Evolutionary conservation across 2,888 invertebrate genomes (phyloP), one percentile per base, ranked within the genome.

Genomic region (Callimorpha dominula): DNA sequence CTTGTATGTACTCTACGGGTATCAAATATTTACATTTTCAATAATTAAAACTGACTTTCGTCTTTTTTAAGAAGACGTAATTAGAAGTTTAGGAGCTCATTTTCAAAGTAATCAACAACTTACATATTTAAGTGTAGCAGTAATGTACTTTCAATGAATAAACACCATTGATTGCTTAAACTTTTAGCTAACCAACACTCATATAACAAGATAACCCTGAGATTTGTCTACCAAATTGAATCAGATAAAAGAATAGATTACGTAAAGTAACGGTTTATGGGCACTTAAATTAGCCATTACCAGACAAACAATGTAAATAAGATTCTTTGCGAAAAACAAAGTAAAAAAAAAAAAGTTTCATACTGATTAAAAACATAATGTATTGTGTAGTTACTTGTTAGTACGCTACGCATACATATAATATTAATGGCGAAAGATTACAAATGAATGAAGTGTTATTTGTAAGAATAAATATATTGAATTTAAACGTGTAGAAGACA

Each of bases 271-370:
- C 49, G n/a, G 40, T 69, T 60, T 68, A 60, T 60, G 31, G 31
- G 31, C 62, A 40, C 60, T 69, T 49, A 69, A 69, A 69, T 62
- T 62, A 62, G 49, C 49, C 62, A 62, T 69, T 69, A 49, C 46
- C 14, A 49, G 49, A 69, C 15, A 69, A 62, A 62, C 68, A 49
- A 60, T 69, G 31, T 31, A 62, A 49, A 20, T 60, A 6, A 40
- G n/a, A 42, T 63, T 52, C 7, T 42, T 20, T 17, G 12, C 11
- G 17, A 20, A 52, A 64, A 50, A 69, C 31, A 50, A 69, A 31
- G 17, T 52, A 17, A 15, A 67, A 14, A 17, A 15, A 67, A 14
- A n/a, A 46, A 42, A 46, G 46, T 49, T 65, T 64, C 31, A 46
- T 31, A 60, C 31, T 12, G 46, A 65, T 65, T 65, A 7, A 4